Base-by-base conservation (phyloP, 2,113 vertebrate genomes). In the Neotragus moschatus region DNA sequence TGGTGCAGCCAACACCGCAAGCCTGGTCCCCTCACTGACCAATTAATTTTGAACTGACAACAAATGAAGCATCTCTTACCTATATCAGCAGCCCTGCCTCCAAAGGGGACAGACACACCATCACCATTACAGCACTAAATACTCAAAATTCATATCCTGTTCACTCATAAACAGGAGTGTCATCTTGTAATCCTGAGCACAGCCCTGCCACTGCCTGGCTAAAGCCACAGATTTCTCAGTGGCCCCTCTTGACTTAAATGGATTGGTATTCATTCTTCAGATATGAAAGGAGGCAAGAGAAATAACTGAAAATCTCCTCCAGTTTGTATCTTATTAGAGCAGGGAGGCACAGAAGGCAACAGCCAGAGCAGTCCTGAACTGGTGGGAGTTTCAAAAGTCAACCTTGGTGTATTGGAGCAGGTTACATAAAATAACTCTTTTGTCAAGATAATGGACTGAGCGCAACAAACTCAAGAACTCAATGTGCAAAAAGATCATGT, bases 371-470 rank as follows among this genome's bases (percentile, higher is more conserved):
- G 26, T 33, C 92, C 80, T 88, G 23, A 21, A 84, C 58, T 75
- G 61, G 7, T 82, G 93, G 95, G 84, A 60, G 43, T 88, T 88
- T 94, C 77, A 47, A n/a, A 92, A 97, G 84, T 89, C 88, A 96
- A 63, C 70, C 55, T 5, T 21, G 11, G 51, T 70, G 19, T 60
- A 53, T 7, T 55, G 80, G 53, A 81, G 25, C 30, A 90, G 21
- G 19, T 25, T 33, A 80, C 26, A 92, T 56, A 51, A 94, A 88
- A 80, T 79, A 90, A 79, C 33, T 77, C 75, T 77, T 86, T 39
- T 90, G n/a, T 84, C 75, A 91, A 92, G 90, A 97, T 66, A 94
- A 91, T 84, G 39, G 55, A 86, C 61, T 60, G 17, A 94, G 30
- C 70, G 60, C 49, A 60, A 93, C 43, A 91, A 51, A 47, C 25